Percentiles rank a stretch among this genome's conserved stretches.
Evolutionary conservation across 2,888 invertebrate genomes (phyloP).

Genomic region (Neoscelio sp.): DNA sequence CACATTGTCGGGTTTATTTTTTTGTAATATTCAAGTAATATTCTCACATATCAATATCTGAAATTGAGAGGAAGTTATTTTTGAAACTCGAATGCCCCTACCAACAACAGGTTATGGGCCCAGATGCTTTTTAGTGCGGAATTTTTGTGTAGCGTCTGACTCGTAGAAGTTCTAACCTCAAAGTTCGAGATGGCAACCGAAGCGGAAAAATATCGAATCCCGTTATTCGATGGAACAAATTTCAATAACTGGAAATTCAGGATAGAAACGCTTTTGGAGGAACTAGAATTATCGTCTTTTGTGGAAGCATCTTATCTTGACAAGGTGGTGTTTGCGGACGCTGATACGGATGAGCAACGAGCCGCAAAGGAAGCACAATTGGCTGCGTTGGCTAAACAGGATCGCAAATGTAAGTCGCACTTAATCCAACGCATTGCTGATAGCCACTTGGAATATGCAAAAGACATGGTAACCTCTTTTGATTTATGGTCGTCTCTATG

Average conservation of each 20-base stretch:
- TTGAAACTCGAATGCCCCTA: too few species aligned
- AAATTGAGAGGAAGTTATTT: too few species aligned
- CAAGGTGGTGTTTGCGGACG: neutral
- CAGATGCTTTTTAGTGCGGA: too few species aligned
- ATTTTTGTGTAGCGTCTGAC: too few species aligned
- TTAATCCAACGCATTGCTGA: conserved; percentile 71
- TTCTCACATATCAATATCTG: too few species aligned
- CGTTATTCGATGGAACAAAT: conserved; percentile 47
- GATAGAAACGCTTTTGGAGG: conserved; percentile 66
- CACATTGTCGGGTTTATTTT: too few species aligned
- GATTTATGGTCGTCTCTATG: conserved; percentile 68
- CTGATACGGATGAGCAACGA: neutral
- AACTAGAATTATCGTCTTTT: conserved; percentile 36
- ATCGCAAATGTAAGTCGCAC: conserved; percentile 70
- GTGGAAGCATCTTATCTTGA: conserved; percentile 20
- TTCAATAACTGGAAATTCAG: conserved; percentile 70
- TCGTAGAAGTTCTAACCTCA: neutral
- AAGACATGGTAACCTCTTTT: conserved; percentile 69
- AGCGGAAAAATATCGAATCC: conserved; percentile 32
- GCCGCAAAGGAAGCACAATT: neutral
- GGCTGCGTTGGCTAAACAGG: conserved; percentile 18
- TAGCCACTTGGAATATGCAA: conserved; percentile 73
- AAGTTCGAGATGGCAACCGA: conserved; percentile 1
- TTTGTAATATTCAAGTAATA: too few species aligned
- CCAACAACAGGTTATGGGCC: conserved; percentile 5